Evolutionary conservation across 1,140 invertebrate genomes (phyloP).

Genomic region (Cherax quadricarinatus): DNA sequence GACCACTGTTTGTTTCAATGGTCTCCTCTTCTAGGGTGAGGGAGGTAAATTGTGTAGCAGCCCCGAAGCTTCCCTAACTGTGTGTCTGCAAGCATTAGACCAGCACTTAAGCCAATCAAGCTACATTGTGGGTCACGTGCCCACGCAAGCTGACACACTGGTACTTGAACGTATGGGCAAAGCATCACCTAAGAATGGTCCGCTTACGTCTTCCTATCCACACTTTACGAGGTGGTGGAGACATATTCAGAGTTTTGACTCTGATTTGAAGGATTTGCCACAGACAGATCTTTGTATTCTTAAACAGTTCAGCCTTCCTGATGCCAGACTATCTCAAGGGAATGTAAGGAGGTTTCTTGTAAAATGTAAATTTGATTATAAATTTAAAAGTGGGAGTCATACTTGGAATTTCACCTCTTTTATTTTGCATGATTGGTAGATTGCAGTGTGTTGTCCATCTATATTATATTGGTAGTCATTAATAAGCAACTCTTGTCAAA

Average conservation of each 20-base stretch:
- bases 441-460: too few relatives aligned
- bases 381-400: too few relatives aligned
- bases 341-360: not conserved
- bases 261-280: slow-evolving; percentile 42
- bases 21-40: slow-evolving; percentile 44
- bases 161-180: not conserved
- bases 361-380: not conserved
- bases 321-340: slow-evolving; percentile 26
- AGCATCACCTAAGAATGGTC: not conserved
- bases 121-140: slow-evolving; percentile 57
- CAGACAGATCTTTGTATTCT: slow-evolving; percentile 38
- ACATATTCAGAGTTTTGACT: slow-evolving; percentile 52
- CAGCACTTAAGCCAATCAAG: slow-evolving; percentile 51
- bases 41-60: not conserved
- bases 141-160: slow-evolving; percentile 53
- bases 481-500: too few relatives aligned
- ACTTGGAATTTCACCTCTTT: too few relatives aligned
- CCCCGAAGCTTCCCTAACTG: slow-evolving; percentile 4
- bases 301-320: slow-evolving; percentile 43
- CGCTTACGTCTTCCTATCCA: not conserved
- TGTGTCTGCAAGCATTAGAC: slow-evolving; percentile 45
- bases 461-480: too few relatives aligned
- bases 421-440: too few relatives aligned
- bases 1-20: slow-evolving; percentile 6
- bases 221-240: slow-evolving; percentile 58